Evolutionary conservation across 2,113 vertebrate species (phyloP).

Genomic region (Tragelaphus strepsiceros): DNA sequence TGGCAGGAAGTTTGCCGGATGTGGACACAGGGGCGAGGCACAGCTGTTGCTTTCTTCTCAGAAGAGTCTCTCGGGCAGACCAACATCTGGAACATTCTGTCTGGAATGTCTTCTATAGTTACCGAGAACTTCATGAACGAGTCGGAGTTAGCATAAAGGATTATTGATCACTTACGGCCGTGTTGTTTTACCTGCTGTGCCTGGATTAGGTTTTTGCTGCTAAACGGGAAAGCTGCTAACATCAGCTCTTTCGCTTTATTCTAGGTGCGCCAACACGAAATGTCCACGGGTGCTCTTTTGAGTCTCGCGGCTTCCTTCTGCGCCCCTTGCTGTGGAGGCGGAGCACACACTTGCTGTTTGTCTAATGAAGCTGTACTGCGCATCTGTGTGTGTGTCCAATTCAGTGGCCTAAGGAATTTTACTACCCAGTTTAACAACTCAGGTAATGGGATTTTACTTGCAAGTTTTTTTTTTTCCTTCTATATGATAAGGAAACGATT

Average conservation of each 20-base stretch:
- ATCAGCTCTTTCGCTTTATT: background rate
- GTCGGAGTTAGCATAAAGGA: background rate
- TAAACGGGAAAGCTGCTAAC: background rate
- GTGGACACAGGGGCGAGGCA: background rate
- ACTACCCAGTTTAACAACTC: slow-evolving; percentile 14
- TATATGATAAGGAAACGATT: background rate
- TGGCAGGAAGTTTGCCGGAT: background rate
- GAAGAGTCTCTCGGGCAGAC: background rate
- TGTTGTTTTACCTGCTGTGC: background rate
- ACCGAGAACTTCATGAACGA: background rate
- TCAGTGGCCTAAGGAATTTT: background rate
- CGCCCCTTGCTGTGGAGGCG: background rate
- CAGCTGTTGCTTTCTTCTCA: background rate
- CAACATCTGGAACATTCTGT: background rate
- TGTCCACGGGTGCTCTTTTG: background rate
- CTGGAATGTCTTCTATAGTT: background rate
- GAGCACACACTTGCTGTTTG: background rate
- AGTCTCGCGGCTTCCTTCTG: background rate
- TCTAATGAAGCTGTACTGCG: background rate
- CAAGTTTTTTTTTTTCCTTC: background rate
- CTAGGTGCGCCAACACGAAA: background rate
- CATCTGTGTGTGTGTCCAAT: background rate
- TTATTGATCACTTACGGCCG: background rate
- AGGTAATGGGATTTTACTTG: slow-evolving; percentile 18
- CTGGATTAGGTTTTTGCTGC: background rate